Percentiles rank a stretch among this genome's conserved stretches.
Conservation (phyloP, 2,113 vertebrate genomes). For the Todiramphus saurophagus region DNA sequence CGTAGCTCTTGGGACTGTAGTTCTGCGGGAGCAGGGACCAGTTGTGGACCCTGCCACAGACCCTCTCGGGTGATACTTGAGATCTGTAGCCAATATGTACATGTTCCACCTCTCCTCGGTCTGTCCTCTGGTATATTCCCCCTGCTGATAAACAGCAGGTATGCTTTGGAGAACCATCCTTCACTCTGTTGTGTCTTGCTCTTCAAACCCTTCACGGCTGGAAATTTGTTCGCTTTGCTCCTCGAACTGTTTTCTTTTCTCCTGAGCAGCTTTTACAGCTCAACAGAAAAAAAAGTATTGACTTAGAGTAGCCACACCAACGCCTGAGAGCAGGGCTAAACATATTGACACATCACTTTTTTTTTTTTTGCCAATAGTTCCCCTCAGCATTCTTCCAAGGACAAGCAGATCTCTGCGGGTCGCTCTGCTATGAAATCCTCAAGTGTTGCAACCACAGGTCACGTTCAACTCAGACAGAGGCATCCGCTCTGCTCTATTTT, state of each 20-base stretch:
- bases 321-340: background rate
- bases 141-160: background rate
- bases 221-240: background rate
- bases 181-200: background rate
- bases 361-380: slow-evolving; percentile 77
- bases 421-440: slow-evolving; percentile 94
- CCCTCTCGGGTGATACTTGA: background rate
- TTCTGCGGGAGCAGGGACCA: background rate
- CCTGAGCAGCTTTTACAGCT: background rate
- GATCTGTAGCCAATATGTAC: background rate
- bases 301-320: background rate
- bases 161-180: background rate
- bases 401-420: slow-evolving; percentile 93
- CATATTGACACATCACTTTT: background rate
- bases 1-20: background rate
- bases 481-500: slow-evolving; percentile 93
- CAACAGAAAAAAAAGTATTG: background rate
- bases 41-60: background rate
- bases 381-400: slow-evolving; percentile 95
- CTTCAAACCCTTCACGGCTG: background rate
- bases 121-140: background rate
- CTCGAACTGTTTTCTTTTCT: background rate
- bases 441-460: slow-evolving; percentile 98
- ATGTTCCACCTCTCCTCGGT: background rate
- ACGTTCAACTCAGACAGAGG: slow-evolving; percentile 92